Evolutionary conservation across 2,113 vertebrate genomes (phyloP).

Genomic region (Apus apus): DNA sequence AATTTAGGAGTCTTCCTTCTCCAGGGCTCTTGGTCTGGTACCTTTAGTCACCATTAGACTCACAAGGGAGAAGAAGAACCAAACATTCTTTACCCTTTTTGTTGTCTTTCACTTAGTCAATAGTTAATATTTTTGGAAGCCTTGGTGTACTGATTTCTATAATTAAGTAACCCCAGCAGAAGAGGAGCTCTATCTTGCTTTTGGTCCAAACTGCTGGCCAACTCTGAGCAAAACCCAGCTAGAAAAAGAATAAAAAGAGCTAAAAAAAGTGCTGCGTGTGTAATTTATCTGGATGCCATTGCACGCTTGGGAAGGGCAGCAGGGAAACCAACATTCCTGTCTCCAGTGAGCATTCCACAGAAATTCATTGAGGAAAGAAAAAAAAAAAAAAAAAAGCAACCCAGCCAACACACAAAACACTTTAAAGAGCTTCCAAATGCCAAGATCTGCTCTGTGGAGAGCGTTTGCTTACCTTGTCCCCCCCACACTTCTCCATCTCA

Average conservation of each 20-base stretch:
- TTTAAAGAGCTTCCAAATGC: neutral
- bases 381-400: neutral
- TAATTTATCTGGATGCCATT: neutral
- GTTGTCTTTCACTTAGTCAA: neutral
- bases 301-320: constrained; percentile 28
- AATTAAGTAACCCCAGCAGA: neutral
- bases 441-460: neutral
- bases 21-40: neutral
- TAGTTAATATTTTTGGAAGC: constrained; percentile 11
- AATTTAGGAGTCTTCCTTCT: neutral
- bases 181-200: neutral
- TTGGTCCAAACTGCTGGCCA: neutral
- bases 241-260: neutral
- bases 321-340: constrained; percentile 59
- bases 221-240: neutral
- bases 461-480: neutral
- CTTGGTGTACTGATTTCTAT: neutral
- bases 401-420: neutral
- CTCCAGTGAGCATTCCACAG: constrained; percentile 60
- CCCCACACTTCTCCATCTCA: neutral
- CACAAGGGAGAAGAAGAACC: neutral
- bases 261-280: neutral
- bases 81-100: neutral
- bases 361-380: neutral
- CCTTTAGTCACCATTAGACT: neutral